phyloP scores from a whole-genome alignment of 2,113 vertebrate genomes.

The Pogona vitticeps region DNA sequence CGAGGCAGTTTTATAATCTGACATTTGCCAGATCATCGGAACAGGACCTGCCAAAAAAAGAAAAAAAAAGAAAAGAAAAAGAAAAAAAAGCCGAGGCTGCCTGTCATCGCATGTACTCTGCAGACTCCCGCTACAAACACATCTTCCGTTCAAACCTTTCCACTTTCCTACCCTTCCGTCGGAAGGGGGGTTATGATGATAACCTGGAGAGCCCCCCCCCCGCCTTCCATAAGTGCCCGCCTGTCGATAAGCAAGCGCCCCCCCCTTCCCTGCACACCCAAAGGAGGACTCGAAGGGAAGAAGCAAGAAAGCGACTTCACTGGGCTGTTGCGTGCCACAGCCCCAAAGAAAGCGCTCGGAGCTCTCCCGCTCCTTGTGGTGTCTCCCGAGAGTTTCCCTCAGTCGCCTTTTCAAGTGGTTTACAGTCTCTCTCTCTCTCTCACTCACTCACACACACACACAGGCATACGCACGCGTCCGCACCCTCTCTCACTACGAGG shows the following conservation, averaged over 20 bases:
- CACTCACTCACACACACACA: too few species aligned
- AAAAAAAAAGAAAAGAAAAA: too few species aligned
- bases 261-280: slow-evolving; percentile 26
- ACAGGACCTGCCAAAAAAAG: slow-evolving; percentile 32
- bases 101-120: neutral
- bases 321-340: too few species aligned
- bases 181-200: too few species aligned
- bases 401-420: too few species aligned
- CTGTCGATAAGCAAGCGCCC: slow-evolving; percentile 41
- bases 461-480: slow-evolving; percentile 30
- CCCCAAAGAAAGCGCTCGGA: too few species aligned
- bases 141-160: neutral
- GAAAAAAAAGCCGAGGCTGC: too few species aligned
- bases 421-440: slow-evolving; percentile 50
- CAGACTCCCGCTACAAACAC: neutral
- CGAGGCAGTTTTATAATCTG: slow-evolving; percentile 21
- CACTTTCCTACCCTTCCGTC: too few species aligned
- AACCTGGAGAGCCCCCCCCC: too few species aligned
- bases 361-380: slow-evolving; percentile 24
- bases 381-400: slow-evolving; percentile 62
- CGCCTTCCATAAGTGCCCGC: neutral
- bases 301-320: too few species aligned
- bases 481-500: too few species aligned
- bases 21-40: slow-evolving; percentile 22
- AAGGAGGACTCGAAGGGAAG: neutral